phyloP scores from a whole-genome alignment of 2,113 vertebrate species.

The Desmodus rotundus region DNA sequence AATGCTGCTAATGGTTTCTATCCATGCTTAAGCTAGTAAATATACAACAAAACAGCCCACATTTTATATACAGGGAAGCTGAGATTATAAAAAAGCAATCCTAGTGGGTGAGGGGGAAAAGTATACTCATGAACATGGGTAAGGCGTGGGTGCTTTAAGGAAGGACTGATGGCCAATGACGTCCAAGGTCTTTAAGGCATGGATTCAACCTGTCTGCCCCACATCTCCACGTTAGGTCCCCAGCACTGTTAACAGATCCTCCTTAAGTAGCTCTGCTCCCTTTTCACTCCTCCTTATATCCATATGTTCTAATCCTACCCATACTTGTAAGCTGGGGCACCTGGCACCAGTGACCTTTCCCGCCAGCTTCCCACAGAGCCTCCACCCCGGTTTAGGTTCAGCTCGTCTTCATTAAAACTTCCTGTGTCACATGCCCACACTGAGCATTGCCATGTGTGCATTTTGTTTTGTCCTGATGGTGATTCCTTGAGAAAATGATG shows the following conservation, averaged over 20 bases:
- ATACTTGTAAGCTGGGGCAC: background rate
- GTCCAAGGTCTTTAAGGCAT: background rate
- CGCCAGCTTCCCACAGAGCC: background rate
- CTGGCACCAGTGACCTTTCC: rapidly evolving
- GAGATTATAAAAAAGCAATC: background rate
- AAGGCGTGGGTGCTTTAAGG: background rate
- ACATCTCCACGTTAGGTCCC: background rate
- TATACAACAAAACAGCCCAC: background rate
- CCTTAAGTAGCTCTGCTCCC: background rate
- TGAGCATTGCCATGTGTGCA: background rate
- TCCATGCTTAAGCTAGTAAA: background rate
- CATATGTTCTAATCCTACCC: background rate
- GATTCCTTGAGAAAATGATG: background rate
- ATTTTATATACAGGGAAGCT: background rate
- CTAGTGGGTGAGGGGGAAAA: background rate
- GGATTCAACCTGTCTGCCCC: background rate
- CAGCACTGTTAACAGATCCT: background rate
- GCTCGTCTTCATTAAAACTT: background rate
- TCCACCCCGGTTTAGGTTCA: background rate
- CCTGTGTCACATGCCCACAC: rapidly evolving
- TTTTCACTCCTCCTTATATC: background rate
- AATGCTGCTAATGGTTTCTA: background rate
- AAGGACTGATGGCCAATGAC: background rate
- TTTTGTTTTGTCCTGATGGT: background rate
- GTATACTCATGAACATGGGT: background rate